These are phyloP conservation scores for Trogon melanurus DNA, from an alignment of 2,113 vertebrate species.

Conservation along the genomic window DNA sequence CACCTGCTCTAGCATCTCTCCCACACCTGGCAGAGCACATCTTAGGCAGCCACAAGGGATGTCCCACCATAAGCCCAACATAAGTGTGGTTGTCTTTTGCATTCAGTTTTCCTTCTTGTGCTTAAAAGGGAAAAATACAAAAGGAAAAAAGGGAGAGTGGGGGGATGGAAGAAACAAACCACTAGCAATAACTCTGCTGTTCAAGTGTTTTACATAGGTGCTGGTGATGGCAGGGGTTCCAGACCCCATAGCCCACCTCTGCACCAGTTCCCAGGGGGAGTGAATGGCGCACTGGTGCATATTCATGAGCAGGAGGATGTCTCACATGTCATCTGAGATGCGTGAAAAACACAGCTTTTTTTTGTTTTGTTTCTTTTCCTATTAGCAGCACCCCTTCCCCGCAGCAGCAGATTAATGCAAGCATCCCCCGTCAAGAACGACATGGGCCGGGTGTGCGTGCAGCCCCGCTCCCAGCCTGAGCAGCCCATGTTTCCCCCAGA, in stretches of 20 bases:
- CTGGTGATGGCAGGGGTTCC: neutral
- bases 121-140: neutral
- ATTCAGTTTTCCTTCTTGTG: neutral
- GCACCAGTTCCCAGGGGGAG: rapidly evolving
- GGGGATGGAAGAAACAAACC: neutral
- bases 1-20: neutral
- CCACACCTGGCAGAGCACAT: neutral
- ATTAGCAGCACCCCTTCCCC: neutral
- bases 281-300: neutral
- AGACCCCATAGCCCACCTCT: neutral
- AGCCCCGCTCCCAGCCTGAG: neutral
- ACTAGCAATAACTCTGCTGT: neutral
- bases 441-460: neutral
- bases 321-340: rapidly evolving
- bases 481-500: neutral
- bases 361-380: neutral
- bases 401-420: neutral
- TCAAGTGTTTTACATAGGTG: neutral
- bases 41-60: neutral
- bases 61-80: neutral
- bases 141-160: neutral
- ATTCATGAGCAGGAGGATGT: neutral
- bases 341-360: neutral
- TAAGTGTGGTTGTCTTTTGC: rapidly evolving
- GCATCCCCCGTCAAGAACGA: neutral